These are phyloP conservation scores for Apistogramma diplotaenia DNA, from an alignment of 2,113 vertebrate species.

Conservation along the genomic window DNA sequence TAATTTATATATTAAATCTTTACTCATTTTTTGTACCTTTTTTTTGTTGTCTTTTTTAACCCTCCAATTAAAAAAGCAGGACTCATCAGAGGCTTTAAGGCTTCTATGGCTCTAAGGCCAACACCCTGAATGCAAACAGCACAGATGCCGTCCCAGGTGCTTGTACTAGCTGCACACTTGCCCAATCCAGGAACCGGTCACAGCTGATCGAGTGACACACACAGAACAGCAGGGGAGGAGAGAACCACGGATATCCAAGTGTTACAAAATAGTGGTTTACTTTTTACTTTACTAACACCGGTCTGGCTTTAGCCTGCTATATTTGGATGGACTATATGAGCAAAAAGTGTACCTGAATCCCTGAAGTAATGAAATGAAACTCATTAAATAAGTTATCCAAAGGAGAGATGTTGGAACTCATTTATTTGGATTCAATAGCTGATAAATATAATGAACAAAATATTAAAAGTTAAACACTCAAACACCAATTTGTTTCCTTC, in stretches of 20 bases:
- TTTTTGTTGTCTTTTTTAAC: not conserved
- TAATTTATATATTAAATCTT: not conserved
- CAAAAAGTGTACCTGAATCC: not conserved
- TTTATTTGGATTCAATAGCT: not conserved
- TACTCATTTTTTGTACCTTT: not conserved
- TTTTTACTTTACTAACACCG: not conserved
- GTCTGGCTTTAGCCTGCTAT: accelerated
- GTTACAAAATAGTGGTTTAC: not conserved
- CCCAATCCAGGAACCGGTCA: not conserved
- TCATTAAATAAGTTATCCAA: not conserved
- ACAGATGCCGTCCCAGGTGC: constrained; percentile 32
- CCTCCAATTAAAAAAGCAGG: not conserved
- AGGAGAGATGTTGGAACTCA: not conserved
- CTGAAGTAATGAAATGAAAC: not conserved
- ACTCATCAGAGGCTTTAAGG: not conserved
- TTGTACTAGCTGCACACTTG: constrained; percentile 3
- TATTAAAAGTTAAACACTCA: not conserved
- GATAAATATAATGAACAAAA: not conserved
- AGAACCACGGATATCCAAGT: not conserved
- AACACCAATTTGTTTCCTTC: not conserved
- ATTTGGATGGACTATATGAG: accelerated
- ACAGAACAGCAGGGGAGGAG: not conserved
- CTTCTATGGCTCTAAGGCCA: not conserved
- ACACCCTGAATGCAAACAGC: not conserved
- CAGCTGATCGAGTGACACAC: not conserved